Percentiles rank a stretch among this genome's conserved stretches.
Conservation (phyloP, 2,797 vertebrate species). For the Microcaecilia unicolor region DNA sequence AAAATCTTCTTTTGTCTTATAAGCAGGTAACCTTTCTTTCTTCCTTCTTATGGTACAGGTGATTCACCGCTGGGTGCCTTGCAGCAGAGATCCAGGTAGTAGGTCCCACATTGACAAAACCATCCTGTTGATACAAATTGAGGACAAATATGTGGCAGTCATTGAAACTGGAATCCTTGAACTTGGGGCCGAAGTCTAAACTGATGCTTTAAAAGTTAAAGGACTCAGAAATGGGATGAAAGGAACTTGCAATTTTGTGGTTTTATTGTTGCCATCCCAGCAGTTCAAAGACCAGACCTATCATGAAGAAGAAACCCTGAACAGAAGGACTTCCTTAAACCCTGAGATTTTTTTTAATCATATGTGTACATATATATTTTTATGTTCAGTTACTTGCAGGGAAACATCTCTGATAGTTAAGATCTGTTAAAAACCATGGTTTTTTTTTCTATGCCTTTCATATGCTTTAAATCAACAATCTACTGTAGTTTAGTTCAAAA, state of each 20-base stretch:
- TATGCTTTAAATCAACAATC: constrained; percentile 63
- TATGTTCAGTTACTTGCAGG: constrained; percentile 59
- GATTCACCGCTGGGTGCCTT: constrained; percentile 99
- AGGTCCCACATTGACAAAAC: constrained; percentile 96
- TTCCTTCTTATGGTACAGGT: constrained; percentile 55
- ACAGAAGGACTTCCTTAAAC: constrained; percentile 1
- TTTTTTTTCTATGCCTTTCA: constrained; percentile 80
- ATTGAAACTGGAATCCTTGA: constrained; percentile 94
- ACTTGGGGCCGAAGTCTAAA: constrained; percentile 94
- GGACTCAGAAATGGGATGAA: constrained; percentile 26
- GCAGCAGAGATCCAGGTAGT: constrained; percentile 89
- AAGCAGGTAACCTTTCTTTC: too few species aligned
- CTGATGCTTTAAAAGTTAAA: constrained; percentile 20
- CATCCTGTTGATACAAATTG: constrained; percentile 97
- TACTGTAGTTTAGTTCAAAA: constrained; percentile 54
- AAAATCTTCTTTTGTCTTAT: too few species aligned
- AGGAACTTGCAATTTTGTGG: constrained; percentile 21
- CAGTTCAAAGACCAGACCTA: not conserved
- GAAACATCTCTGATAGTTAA: constrained; percentile 70
- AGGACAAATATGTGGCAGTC: constrained; percentile 94
- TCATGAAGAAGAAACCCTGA: constrained; percentile 30
- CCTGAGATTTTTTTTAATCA: not conserved
- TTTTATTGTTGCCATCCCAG: too few species aligned
- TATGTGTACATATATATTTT: constrained; percentile 38
- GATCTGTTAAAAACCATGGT: constrained; percentile 59